phyloP scores from a whole-genome alignment of 1,140 invertebrate species.

The Aethina tumida region DNA sequence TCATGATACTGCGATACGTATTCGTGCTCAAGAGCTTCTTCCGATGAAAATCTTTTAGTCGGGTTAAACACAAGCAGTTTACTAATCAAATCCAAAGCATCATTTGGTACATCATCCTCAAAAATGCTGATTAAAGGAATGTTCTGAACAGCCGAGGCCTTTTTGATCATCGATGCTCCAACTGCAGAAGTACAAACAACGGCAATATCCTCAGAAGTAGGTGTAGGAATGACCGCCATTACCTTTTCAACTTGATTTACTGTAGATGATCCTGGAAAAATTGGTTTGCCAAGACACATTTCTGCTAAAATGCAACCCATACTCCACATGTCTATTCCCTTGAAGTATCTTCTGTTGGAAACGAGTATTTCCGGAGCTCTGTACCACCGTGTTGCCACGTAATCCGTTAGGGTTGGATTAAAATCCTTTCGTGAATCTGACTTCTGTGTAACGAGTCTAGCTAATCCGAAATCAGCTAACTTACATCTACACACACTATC shows the following conservation, averaged over 20 bases:
- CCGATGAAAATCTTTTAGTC: conserved; percentile 70
- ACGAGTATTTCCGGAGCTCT: conserved; percentile 91
- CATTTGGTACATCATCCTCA: conserved; percentile 53
- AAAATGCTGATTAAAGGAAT: conserved; percentile 49
- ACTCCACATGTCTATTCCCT: conserved; percentile 98
- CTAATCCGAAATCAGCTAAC: conserved; percentile 92
- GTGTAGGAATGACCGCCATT: conserved; percentile 66
- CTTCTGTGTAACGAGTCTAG: conserved; percentile 66
- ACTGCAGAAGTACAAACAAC: conserved; percentile 31
- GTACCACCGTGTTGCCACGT: conserved; percentile 98
- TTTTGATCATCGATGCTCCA: conserved; percentile 35
- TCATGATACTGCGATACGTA: conserved; percentile 85
- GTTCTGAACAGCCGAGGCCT: conserved; percentile 28
- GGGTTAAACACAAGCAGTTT: conserved; percentile 86
- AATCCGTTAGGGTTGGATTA: conserved; percentile 78
- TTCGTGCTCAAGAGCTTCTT: conserved; percentile 72
- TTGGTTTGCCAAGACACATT: conserved; percentile 79
- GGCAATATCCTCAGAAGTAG: conserved; percentile 46
- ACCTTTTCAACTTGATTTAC: conserved; percentile 91
- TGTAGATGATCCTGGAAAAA: conserved; percentile 92
- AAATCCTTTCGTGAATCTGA: conserved; percentile 46
- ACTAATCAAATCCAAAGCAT: conserved; percentile 73
- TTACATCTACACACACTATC: conserved; percentile 47
- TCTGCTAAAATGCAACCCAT: conserved; percentile 92
- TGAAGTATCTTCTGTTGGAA: conserved; percentile 81